These are phyloP conservation scores for Hycleus cichorii DNA, from an alignment of 1,140 invertebrate species.

Conservation along the genomic window DNA sequence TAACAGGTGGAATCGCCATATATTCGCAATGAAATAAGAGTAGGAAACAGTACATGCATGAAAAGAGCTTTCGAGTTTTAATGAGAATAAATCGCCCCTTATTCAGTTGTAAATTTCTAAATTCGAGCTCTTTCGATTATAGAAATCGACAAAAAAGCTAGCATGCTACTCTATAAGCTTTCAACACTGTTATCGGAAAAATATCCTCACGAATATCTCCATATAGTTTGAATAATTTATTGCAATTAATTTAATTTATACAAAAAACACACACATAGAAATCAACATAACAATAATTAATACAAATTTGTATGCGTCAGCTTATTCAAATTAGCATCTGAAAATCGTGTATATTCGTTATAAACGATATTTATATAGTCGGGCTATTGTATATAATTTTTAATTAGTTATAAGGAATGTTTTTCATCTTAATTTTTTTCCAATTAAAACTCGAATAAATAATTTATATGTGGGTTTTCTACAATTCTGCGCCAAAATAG, in stretches of 20 bases:
- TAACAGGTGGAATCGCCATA: too few relatives aligned
- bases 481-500: too few relatives aligned
- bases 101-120: too few relatives aligned
- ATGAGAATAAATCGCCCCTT: too few relatives aligned
- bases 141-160: too few relatives aligned
- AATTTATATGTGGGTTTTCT: too few relatives aligned
- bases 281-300: slow-evolving; percentile 19
- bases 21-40: too few relatives aligned
- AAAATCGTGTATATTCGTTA: slow-evolving; percentile 2
- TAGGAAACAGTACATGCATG: too few relatives aligned
- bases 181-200: slow-evolving; percentile 8
- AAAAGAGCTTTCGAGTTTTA: too few relatives aligned
- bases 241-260: slow-evolving; percentile 17
- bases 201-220: too few relatives aligned
- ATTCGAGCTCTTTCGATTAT: too few relatives aligned
- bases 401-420: slow-evolving; percentile 13
- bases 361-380: slow-evolving; percentile 9
- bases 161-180: slow-evolving; percentile 6
- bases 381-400: slow-evolving; percentile 8
- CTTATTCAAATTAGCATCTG: slow-evolving; percentile 10
- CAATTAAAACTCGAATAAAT: background rate
- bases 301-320: slow-evolving; percentile 21
- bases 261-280: background rate
- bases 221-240: slow-evolving; percentile 14
- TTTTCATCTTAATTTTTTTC: background rate